Evolutionary conservation across 2,113 vertebrate genomes (phyloP).

Genomic region (Antennarius striatus): DNA sequence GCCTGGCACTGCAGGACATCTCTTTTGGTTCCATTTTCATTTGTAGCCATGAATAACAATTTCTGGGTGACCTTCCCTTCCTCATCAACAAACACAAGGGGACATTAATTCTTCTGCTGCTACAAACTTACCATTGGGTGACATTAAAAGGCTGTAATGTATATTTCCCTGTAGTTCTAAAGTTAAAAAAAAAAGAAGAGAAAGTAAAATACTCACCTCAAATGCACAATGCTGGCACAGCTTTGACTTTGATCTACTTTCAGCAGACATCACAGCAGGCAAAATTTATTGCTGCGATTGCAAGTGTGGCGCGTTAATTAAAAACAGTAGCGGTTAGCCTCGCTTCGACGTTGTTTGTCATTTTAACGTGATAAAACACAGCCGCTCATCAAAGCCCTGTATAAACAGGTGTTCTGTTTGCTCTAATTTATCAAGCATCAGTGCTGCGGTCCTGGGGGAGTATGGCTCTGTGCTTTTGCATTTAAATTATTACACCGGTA

Average conservation of each 20-base stretch:
- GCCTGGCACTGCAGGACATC: constrained; percentile 50
- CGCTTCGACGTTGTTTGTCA: constrained; percentile 63
- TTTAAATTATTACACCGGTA: constrained; percentile 53
- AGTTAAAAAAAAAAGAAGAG: constrained; percentile 1
- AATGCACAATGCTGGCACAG: constrained; percentile 31
- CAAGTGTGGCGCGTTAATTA: constrained; percentile 72
- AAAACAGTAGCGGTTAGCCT: constrained; percentile 68
- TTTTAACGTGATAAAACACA: constrained; percentile 50
- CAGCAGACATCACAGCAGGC: constrained; percentile 54
- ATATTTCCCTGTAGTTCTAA: constrained; percentile 52
- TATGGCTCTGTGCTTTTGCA: constrained; percentile 8
- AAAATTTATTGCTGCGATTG: constrained; percentile 70
- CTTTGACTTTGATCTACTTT: constrained; percentile 73
- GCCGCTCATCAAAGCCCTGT: constrained; percentile 68
- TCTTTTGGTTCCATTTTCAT: constrained; percentile 56
- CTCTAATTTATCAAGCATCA: constrained; percentile 55
- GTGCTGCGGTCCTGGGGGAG: constrained; percentile 39
- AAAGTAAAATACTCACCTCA: constrained; percentile 36
- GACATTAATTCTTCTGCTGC: constrained; percentile 35
- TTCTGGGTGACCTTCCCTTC: constrained; percentile 50
- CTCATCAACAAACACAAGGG: constrained; percentile 34
- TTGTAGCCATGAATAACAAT: constrained; percentile 68
- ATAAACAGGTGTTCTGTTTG: constrained; percentile 68
- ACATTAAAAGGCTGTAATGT: constrained; percentile 51
- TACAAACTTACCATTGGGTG: constrained; percentile 40